Evolutionary conservation across 2,888 invertebrate species (phyloP), one percentile per base, ranked within the genome.

Genomic region (Aphelenchoides bicaudatus): DNA sequence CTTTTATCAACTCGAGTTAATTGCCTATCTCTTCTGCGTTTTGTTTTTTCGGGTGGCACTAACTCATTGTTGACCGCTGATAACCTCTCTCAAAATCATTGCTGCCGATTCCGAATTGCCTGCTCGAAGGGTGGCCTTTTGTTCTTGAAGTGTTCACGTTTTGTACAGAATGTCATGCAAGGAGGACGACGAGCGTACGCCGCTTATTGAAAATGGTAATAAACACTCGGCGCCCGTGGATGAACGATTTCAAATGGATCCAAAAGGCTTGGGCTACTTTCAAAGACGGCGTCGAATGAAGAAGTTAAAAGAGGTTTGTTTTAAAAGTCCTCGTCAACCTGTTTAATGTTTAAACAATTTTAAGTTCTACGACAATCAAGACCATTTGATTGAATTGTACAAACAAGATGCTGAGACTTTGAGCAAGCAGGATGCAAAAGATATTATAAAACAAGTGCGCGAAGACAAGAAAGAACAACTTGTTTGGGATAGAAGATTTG

Each of bases 401-500:
- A 64, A 63, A 48, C 52, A 62, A 6, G 69, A 69, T 54, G 43
- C 43, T 25, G 6, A n/a, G 8, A 19, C 10, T n/a, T n/a, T 43
- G 43, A 21, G 25, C 6, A 19, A 43, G 21, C 16, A 21, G 21
- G 8, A 6, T 25, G 25, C 43, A 8, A 19, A 43, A 6, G 43
- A 43, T 6, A 10, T 43, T 6, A 61, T 10, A 10, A 4, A 62
- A 63, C n/a, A 52, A 19, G 49, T 4, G 5, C 19, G 54, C 6
- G 53, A 16, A 5, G 16, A 16, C 13, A 6, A 52, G n/a, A 54
- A 6, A 23, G 21, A 16, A 54, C 50, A 21, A 16, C 54, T 52
- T 21, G n/a, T n/a, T 16, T 54, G 49, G 54, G 52, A 78, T 59
- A 43, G 65, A 28, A 25, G 63, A 19, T 53, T 77, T 19, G 73